A percentile compares a stretch with the other conserved stretches of the same genome.
phyloP scores from a whole-genome alignment of 2,113 vertebrate species.

The Dicentrarchus labrax region DNA sequence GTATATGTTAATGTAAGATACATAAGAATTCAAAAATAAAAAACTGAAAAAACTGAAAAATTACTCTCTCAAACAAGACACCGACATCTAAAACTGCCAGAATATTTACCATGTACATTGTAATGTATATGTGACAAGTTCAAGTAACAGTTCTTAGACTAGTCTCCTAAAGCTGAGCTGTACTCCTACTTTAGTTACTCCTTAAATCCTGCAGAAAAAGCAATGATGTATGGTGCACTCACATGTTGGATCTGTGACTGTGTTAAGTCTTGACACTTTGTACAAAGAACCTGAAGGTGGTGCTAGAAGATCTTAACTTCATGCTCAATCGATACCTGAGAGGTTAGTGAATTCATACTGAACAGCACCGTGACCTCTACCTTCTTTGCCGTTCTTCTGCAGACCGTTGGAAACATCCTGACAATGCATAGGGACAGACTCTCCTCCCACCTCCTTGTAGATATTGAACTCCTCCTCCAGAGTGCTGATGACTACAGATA shows the following conservation, averaged over 20 bases:
- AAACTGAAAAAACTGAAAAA: neutral
- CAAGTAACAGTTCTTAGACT: neutral
- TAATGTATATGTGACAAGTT: neutral
- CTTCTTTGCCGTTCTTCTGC: constrained; percentile 86
- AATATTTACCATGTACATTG: neutral
- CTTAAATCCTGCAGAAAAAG: neutral
- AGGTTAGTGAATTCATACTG: neutral
- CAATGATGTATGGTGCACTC: neutral
- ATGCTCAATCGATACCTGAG: neutral
- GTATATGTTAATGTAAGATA: too few relatives aligned
- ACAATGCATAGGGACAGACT: constrained; percentile 85
- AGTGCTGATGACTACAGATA: constrained; percentile 91
- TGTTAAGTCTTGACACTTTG: neutral
- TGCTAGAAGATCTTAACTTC: constrained; percentile 3
- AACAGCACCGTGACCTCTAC: constrained; percentile 47
- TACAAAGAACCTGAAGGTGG: constrained; percentile 7
- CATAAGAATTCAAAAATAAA: too few relatives aligned
- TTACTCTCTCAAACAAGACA: neutral
- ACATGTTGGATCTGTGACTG: neutral
- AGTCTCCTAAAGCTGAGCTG: too few relatives aligned
- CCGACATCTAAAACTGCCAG: neutral
- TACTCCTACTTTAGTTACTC: neutral
- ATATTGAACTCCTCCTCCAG: constrained; percentile 94
- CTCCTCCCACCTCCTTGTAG: constrained; percentile 91
- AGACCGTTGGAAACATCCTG: constrained; percentile 87